These are phyloP conservation scores for Ernsta delagoae DNA, from an alignment of 2,888 invertebrate species.

Conservation along the genomic window DNA sequence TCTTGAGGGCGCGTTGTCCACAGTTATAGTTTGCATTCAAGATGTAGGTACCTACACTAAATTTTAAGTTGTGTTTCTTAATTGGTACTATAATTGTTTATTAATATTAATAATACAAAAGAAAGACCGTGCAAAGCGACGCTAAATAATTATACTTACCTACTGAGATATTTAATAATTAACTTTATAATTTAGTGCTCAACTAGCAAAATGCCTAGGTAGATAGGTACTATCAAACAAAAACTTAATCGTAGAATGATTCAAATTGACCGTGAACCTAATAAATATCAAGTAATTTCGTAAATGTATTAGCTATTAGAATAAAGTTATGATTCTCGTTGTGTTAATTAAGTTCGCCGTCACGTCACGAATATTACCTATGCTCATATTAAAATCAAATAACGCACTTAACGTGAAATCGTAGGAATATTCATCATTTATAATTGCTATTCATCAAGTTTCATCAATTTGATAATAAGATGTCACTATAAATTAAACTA, in stretches of 20 bases:
- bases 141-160: no score
- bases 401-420: slow-evolving; percentile 18
- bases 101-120: no score
- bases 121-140: no score
- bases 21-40: no score
- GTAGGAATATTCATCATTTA: slow-evolving; percentile 29
- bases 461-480: slow-evolving; percentile 6
- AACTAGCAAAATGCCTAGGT: no score
- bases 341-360: slow-evolving; percentile 30
- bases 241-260: slow-evolving; percentile 8
- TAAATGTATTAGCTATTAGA: slow-evolving; percentile 25
- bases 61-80: no score
- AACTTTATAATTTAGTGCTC: no score
- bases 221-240: no score
- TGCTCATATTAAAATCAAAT: slow-evolving; percentile 13
- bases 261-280: slow-evolving; percentile 31
- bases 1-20: no score
- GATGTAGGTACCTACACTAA: no score
- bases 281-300: slow-evolving; percentile 29
- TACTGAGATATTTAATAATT: no score
- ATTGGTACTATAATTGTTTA: no score
- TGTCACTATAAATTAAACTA: neutral
- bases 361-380: slow-evolving; percentile 26
- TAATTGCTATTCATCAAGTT: slow-evolving; percentile 21
- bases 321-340: slow-evolving; percentile 26